Evolutionary conservation across 2,888 invertebrate genomes (phyloP).

Genomic region (Conomelus anceps): DNA sequence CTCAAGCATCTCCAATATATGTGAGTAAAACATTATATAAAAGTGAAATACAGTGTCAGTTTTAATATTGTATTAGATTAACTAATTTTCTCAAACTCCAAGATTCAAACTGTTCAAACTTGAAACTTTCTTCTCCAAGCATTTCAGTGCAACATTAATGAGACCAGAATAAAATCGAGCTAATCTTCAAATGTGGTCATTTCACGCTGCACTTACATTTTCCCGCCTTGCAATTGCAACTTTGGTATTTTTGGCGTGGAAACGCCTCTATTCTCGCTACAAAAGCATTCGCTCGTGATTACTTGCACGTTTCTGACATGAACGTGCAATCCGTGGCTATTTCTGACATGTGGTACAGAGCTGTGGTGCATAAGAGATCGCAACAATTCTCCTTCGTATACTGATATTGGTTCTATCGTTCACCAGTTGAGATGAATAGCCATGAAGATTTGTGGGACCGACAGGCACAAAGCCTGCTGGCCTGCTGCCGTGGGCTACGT

Average conservation of each 20-base stretch:
- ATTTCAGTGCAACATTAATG: no score
- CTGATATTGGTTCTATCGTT: background rate
- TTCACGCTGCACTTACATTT: background rate
- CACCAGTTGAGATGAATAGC: background rate
- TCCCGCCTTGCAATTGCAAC: background rate
- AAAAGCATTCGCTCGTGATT: background rate
- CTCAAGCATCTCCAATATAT: no score
- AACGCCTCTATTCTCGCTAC: background rate
- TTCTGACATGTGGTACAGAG: background rate
- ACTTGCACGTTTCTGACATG: background rate
- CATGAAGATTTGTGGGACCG: background rate
- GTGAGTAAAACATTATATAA: no score
- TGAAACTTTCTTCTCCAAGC: no score
- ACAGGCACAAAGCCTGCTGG: background rate
- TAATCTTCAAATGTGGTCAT: background rate
- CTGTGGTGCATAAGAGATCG: background rate
- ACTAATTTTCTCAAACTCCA: no score
- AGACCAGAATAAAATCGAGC: no score
- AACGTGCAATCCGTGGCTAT: background rate
- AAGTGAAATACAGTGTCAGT: no score
- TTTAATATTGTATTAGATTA: no score
- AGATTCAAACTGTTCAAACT: no score
- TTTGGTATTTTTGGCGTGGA: background rate
- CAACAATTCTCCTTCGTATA: background rate
- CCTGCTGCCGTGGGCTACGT: background rate